Conservation (phyloP, 2,113 vertebrate genomes). For the Dicerorhinus sumatrensis region DNA sequence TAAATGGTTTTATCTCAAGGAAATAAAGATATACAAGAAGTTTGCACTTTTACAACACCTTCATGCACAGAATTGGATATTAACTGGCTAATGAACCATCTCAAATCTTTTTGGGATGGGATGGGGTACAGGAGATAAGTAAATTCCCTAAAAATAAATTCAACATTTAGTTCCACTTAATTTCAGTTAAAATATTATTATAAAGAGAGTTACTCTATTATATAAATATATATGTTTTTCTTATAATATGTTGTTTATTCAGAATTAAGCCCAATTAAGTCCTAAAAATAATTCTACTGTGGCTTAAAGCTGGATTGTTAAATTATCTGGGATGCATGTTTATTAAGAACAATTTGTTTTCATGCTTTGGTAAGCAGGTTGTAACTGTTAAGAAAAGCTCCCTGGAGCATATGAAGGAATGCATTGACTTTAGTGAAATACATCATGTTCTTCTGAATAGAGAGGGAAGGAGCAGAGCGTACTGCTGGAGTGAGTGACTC, state of each 20-base stretch:
- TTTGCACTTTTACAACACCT: neutral
- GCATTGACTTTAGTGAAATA: neutral
- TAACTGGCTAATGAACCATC: neutral
- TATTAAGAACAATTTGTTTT: constrained; percentile 30
- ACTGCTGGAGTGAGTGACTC: accelerated
- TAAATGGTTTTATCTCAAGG: neutral
- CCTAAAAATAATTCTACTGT: neutral
- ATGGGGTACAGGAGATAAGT: neutral
- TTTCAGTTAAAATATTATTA: neutral
- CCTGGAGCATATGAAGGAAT: neutral
- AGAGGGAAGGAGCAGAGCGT: too few species aligned
- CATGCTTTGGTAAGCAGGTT: neutral
- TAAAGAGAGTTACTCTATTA: neutral
- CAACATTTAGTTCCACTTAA: neutral
- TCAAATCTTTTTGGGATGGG: neutral
- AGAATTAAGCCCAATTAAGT: constrained; percentile 13
- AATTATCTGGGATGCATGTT: neutral
- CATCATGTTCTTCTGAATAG: neutral
- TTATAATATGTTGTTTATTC: neutral
- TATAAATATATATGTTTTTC: neutral
- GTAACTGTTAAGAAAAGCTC: neutral
- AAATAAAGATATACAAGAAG: neutral
- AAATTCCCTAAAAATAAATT: neutral
- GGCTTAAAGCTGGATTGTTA: neutral
- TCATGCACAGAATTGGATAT: neutral